phyloP scores from a whole-genome alignment of 2,888 invertebrate genomes.

The Cenopis cana region DNA sequence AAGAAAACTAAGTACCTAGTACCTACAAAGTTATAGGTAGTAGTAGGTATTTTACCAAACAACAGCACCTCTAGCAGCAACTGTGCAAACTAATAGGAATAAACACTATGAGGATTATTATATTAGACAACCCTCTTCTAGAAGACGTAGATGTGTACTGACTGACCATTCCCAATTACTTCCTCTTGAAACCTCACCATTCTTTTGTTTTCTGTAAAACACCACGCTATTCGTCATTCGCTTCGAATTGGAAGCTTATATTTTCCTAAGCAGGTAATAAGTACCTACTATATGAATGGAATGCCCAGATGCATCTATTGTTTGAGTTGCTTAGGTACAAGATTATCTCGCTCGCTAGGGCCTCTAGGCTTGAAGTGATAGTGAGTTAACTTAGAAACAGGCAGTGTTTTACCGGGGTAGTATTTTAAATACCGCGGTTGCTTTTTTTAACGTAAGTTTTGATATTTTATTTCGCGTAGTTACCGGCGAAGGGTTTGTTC shows the following conservation, averaged over 20 bases:
- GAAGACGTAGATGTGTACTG: constrained; percentile 3
- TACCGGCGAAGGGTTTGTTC: too few relatives aligned
- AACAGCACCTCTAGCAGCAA: background rate
- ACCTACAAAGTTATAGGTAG: too few relatives aligned
- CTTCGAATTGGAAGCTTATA: background rate
- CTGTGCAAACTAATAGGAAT: background rate
- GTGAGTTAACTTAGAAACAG: too few relatives aligned
- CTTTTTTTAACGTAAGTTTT: too few relatives aligned
- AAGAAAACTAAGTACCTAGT: background rate
- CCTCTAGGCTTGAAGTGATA: too few relatives aligned
- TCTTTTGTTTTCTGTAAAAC: constrained; percentile 14
- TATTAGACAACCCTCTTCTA: background rate
- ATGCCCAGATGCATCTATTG: constrained; percentile 5
- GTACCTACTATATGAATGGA: background rate
- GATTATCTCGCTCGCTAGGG: background rate
- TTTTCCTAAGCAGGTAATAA: constrained; percentile 8
- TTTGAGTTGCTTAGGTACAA: constrained; percentile 1
- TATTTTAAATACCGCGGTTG: too few relatives aligned
- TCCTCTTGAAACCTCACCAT: background rate
- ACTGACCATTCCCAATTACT: background rate
- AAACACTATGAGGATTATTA: background rate
- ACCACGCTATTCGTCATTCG: constrained; percentile 9
- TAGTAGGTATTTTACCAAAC: too few relatives aligned
- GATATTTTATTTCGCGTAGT: too few relatives aligned
- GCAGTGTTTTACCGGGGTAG: too few relatives aligned